Evolutionary conservation across 2,888 invertebrate species (phyloP).

Genomic region (Spilarctia lutea): DNA sequence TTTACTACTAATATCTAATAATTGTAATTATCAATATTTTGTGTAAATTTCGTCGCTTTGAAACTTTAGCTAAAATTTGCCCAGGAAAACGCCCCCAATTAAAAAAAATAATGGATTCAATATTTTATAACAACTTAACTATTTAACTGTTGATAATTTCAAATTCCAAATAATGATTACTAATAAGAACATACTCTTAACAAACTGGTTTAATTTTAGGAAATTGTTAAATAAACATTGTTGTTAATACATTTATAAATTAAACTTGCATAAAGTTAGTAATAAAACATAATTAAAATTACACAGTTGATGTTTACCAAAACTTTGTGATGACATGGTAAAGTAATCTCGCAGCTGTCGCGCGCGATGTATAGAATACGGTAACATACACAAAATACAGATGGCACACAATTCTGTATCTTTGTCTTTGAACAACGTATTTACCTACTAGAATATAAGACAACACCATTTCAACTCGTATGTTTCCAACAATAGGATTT

Average conservation of each 20-base stretch:
- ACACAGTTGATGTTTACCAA: constrained; percentile 35
- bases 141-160: no score
- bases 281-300: constrained; percentile 26
- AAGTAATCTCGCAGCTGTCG: constrained; percentile 44
- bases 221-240: background rate
- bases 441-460: constrained; percentile 13
- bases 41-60: background rate
- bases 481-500: constrained; percentile 16
- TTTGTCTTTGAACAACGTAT: constrained; percentile 8
- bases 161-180: no score
- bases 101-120: no score
- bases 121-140: no score
- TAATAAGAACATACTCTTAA: background rate
- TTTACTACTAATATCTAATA: background rate
- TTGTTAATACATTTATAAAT: constrained; percentile 7
- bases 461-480: constrained; percentile 5
- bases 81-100: no score
- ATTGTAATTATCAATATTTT: background rate
- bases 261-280: constrained; percentile 7
- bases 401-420: constrained; percentile 16
- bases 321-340: constrained; percentile 48
- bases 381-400: constrained; percentile 14
- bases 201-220: background rate
- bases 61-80: no score
- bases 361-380: constrained; percentile 12